Percentiles rank a stretch among this genome's conserved stretches.
phyloP scores from a whole-genome alignment of 2,113 vertebrate species.

The Scopus umbretta region DNA sequence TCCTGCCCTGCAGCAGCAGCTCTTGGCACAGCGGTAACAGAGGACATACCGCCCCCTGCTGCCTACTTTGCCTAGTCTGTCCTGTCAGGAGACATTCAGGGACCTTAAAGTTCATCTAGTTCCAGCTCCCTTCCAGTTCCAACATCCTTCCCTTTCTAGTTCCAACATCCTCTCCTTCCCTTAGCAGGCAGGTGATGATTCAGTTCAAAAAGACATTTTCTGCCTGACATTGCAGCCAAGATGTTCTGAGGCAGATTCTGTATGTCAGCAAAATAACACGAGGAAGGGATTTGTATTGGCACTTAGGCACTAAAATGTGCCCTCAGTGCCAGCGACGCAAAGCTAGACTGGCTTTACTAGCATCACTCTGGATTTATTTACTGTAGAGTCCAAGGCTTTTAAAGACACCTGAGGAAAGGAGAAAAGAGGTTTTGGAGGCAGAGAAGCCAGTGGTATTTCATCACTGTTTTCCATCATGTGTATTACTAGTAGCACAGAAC shows the following conservation, averaged over 20 bases:
- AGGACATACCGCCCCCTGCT: not conserved
- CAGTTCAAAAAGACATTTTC: not conserved
- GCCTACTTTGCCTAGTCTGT: not conserved
- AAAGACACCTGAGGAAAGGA: not conserved
- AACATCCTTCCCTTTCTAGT: not conserved
- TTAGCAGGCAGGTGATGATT: not conserved
- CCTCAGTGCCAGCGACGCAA: not conserved
- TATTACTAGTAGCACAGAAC: not conserved
- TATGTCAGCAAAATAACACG: not conserved
- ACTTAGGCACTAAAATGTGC: not conserved
- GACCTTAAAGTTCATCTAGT: not conserved
- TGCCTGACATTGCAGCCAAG: not conserved
- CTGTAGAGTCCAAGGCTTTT: not conserved
- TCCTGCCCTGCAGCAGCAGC: not conserved
- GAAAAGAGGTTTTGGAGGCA: not conserved
- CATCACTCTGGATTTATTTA: not conserved
- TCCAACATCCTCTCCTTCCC: not conserved
- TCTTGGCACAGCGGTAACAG: not conserved
- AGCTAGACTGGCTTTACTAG: not conserved
- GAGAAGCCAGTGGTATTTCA: not conserved
- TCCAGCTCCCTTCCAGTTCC: not conserved
- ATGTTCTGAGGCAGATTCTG: not conserved
- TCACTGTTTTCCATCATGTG: not conserved
- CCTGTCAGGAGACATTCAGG: not conserved
- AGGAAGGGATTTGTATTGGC: not conserved